These are phyloP conservation scores for Anoura caudifer DNA, from an alignment of 2,113 vertebrate genomes.

Conservation along the genomic window DNA sequence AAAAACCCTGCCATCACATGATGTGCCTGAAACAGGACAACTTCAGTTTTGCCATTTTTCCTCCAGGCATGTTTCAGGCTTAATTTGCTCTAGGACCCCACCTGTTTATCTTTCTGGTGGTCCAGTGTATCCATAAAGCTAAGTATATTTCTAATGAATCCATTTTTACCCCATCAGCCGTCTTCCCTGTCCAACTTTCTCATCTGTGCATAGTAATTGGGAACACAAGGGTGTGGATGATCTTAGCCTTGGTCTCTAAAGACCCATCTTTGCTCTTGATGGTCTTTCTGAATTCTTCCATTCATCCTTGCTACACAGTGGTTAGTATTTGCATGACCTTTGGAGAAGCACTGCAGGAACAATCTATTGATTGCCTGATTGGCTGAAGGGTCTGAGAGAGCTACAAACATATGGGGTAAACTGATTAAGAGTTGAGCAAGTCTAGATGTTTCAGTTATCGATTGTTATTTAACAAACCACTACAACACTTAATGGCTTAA, in stretches of 20 bases:
- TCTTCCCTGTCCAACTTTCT: not conserved
- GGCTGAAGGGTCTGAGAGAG: not conserved
- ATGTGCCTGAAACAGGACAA: not conserved
- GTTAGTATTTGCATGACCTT: not conserved
- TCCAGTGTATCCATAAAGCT: not conserved
- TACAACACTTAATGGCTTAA: not conserved
- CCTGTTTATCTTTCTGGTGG: not conserved
- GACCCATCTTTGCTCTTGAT: not conserved
- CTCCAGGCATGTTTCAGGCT: not conserved
- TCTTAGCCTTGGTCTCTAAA: not conserved
- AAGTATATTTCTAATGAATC: not conserved
- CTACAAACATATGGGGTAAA: not conserved
- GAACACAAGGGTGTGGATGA: not conserved
- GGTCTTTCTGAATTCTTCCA: not conserved
- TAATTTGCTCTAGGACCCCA: not conserved
- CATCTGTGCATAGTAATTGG: not conserved
- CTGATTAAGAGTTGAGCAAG: not conserved
- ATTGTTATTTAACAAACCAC: not conserved
- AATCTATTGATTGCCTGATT: not conserved
- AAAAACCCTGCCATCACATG: not conserved
- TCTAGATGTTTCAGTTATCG: not conserved
- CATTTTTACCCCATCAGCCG: not conserved
- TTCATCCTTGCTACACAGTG: not conserved
- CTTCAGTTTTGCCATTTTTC: not conserved
- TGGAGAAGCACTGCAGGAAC: not conserved